phyloP scores from a whole-genome alignment of 2,888 invertebrate genomes.

The Malthinus seriepunctatus region DNA sequence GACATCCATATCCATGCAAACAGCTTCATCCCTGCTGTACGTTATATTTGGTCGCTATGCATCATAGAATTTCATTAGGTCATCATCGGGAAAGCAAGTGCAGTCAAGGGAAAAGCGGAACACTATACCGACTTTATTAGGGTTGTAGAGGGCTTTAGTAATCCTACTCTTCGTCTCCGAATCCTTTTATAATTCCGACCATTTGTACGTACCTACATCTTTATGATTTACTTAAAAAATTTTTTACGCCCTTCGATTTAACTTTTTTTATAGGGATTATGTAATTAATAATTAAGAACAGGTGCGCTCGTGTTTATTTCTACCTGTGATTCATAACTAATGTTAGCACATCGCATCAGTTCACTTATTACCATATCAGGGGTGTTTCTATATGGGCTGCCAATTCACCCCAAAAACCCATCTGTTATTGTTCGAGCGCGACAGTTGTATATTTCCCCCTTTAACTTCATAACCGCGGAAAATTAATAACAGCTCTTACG shows the following conservation, averaged over 20 bases:
- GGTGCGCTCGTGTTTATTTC: constrained; percentile 36
- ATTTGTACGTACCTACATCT: constrained; percentile 14
- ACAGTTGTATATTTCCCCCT: constrained; percentile 35
- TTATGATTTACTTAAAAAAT: constrained; percentile 11
- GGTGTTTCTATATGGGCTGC: constrained; percentile 24
- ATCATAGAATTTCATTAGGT: constrained; percentile 53
- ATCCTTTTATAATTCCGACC: constrained; percentile 14
- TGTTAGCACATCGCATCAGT: constrained; percentile 38
- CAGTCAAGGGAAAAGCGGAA: constrained; percentile 49
- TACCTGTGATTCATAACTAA: constrained; percentile 42
- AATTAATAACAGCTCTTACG: neutral
- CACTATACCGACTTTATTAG: constrained; percentile 48
- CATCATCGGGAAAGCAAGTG: constrained; percentile 48
- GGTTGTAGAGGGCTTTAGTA: constrained; percentile 44
- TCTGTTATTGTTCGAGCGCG: constrained; percentile 36
- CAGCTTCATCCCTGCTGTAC: constrained; percentile 40
- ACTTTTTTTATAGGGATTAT: neutral
- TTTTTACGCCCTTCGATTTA: neutral
- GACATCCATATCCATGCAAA: constrained; percentile 48
- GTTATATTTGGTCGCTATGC: constrained; percentile 49
- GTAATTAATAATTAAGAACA: constrained; percentile 22
- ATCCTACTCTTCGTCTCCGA: constrained; percentile 5
- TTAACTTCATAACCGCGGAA: constrained; percentile 22
- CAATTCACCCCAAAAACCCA: constrained; percentile 32
- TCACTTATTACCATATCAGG: constrained; percentile 40